Evolutionary conservation across 2,888 invertebrate genomes (phyloP), one percentile per base, ranked within the genome.

Genomic region (Agrotis segetum): DNA sequence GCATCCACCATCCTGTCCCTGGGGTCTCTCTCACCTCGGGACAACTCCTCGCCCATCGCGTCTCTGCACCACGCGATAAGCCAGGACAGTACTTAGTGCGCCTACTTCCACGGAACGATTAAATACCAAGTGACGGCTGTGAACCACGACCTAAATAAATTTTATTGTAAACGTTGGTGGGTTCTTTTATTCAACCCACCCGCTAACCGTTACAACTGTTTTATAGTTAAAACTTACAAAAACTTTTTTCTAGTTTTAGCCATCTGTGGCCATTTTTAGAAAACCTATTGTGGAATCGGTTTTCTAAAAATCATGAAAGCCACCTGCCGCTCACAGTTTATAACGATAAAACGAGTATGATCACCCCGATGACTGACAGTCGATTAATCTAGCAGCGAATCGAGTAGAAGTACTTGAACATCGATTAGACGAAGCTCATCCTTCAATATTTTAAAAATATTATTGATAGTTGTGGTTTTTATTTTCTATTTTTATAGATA

Each of bases 341-440:
- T 68, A 68, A 81, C 76, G 68, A 75, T 50, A 58, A 46, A 76
- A 81, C 59, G 62, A 75, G 69, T 67, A 55, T 80, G 69, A 66
- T 81, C 77, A 62, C 76, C 40, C 21, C 34, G 24, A 34, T 66
- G 77, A 81, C 40, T 81, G 77, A 78, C 77, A 78, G 65, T 62
- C 62, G 62, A 78, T 76, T 81, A 76, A 76, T 66, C 65, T 52
- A 74, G 62, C 13, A 52, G 64, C 24, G 47, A 75, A 68, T 61
- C 56, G 52, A 61, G 59, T 59, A 50, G 59, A 74, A 60, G 62
- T 76, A 63, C 55, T 69, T 79, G 9, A 17, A 55, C 46, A 52
- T 69, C 53, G 69, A 55, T 65, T 55, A 66, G 34, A 53, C 9
- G 44, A 13, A 4, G 52, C 5, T 46, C 55, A 17, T 13, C n/a